Conservation (phyloP, 2,797 vertebrate species). For the Rhabdomys pumilio region DNA sequence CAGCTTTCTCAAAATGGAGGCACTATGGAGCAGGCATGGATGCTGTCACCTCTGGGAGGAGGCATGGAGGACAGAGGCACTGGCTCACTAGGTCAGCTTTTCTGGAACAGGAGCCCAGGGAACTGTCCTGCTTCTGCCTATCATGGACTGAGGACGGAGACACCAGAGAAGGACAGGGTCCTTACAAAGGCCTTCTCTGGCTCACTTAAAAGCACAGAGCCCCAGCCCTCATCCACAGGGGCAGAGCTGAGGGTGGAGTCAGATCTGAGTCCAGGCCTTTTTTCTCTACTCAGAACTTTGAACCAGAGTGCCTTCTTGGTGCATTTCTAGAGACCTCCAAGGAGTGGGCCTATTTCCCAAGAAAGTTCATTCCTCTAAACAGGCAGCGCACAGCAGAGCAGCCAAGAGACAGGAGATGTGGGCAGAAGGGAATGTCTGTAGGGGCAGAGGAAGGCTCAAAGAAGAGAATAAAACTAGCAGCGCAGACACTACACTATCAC, state of each 20-base stretch:
- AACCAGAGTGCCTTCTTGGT: neutral
- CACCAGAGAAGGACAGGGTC: neutral
- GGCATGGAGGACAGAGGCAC: neutral
- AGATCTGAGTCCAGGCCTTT: neutral
- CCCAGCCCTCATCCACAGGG: fast-evolving
- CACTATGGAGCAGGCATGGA: neutral
- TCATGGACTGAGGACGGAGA: neutral
- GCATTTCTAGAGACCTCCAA: neutral
- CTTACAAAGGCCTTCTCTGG: constrained; percentile 40
- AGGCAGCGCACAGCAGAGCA: neutral
- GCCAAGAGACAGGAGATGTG: neutral
- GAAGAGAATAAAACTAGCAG: neutral
- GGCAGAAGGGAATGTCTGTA: neutral
- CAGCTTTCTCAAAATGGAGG: neutral
- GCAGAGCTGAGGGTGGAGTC: fast-evolving
- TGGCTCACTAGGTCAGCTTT: neutral
- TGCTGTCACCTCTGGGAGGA: neutral
- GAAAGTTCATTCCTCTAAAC: neutral
- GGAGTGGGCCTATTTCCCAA: neutral
- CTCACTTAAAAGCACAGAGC: constrained; percentile 38
- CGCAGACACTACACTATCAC: fast-evolving
- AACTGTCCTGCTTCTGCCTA: constrained; percentile 55
- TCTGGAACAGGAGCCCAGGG: constrained; percentile 48
- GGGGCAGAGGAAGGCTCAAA: neutral
- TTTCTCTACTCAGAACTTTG: neutral